Evolutionary conservation across 2,888 invertebrate species (phyloP).

Genomic region (Parnassius glacialis): DNA sequence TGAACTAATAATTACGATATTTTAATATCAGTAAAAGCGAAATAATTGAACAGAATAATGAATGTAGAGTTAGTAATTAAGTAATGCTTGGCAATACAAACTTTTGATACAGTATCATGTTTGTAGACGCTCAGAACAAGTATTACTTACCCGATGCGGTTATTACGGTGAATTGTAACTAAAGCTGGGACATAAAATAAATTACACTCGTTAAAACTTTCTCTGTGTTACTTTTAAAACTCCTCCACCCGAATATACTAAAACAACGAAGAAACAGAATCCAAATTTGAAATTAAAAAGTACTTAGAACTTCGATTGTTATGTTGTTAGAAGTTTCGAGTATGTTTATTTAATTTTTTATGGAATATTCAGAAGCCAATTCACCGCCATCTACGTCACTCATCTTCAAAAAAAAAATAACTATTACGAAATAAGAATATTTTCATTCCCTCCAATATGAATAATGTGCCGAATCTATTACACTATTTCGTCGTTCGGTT

Average conservation of each 20-base stretch:
- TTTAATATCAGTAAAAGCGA: too few species aligned
- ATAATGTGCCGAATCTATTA: too few species aligned
- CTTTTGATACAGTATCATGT: not conserved
- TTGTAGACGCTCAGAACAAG: constrained; percentile 3
- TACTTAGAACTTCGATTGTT: constrained; percentile 19
- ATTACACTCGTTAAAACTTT: constrained; percentile 25
- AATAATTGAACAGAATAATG: not conserved
- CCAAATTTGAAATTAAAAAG: constrained; percentile 18
- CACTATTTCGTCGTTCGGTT: too few species aligned
- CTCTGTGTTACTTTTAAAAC: constrained; percentile 17
- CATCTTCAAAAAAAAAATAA: too few species aligned
- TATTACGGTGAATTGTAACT: constrained; percentile 16
- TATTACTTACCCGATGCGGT: constrained; percentile 8
- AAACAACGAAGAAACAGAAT: constrained; percentile 7
- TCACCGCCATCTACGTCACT: too few species aligned
- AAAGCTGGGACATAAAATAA: constrained; percentile 20
- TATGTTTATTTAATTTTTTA: constrained; percentile 27
- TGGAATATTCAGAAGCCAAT: too few species aligned
- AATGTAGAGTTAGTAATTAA: not conserved
- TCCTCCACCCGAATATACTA: constrained; percentile 5
- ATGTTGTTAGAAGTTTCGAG: constrained; percentile 6
- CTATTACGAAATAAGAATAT: too few species aligned
- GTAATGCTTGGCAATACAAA: not conserved
- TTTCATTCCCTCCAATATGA: too few species aligned
- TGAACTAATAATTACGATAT: too few species aligned